A percentile compares a stretch with the other conserved stretches of the same genome.
These are phyloP conservation scores for Triplophysa bombifrons DNA, from an alignment of 2,797 vertebrate species.

Conservation along the genomic window DNA sequence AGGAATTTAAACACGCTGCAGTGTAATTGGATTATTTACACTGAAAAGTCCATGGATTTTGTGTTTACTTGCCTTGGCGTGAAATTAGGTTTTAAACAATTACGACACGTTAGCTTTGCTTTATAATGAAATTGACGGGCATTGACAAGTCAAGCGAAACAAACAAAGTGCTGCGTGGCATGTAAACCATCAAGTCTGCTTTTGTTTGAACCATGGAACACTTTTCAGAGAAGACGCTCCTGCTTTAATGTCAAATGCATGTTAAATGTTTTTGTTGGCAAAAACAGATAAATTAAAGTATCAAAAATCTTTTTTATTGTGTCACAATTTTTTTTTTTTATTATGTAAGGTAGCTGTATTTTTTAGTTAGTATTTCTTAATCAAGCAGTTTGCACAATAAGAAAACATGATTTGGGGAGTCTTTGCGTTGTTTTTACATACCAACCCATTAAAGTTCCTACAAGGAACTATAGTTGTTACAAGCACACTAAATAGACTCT, in stretches of 20 bases:
- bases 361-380: too few relatives aligned
- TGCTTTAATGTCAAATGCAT: not conserved
- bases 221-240: not conserved
- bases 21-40: slow-evolving; percentile 18
- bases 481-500: not conserved
- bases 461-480: not conserved
- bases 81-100: slow-evolving; percentile 3
- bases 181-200: not conserved
- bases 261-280: not conserved
- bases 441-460: not conserved
- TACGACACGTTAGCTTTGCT: not conserved
- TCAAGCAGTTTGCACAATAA: too few relatives aligned
- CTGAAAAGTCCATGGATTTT: not conserved
- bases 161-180: not conserved
- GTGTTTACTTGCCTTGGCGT: slow-evolving; percentile 10
- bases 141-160: slow-evolving; percentile 5
- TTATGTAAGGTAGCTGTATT: too few relatives aligned
- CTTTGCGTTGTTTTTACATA: not conserved
- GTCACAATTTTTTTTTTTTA: too few relatives aligned
- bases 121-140: not conserved
- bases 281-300: too few relatives aligned
- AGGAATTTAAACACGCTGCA: not conserved
- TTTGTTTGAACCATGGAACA: not conserved
- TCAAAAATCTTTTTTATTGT: too few relatives aligned
- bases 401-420: not conserved